Evolutionary conservation across 2,113 vertebrate genomes (phyloP), one percentile per base, ranked within the genome.

Genomic region (Chrysemys picta): DNA sequence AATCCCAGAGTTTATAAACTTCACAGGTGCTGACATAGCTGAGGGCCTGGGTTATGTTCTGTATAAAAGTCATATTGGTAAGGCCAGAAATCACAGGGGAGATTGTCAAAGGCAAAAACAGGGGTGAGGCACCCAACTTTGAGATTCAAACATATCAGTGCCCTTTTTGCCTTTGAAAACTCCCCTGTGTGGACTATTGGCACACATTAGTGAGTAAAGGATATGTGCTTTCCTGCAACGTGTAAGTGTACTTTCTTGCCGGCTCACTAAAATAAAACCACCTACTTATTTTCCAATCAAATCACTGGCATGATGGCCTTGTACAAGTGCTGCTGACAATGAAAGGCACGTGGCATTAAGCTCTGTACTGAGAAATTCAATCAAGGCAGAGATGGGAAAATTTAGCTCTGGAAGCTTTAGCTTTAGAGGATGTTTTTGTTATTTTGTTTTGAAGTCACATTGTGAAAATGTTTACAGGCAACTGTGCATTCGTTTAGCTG

Each of bases 41-140:
- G 16, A 42, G 45, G 27, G 85, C 31, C 4, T 42, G 42, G 2
- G 3, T n/a, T 85, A 12, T 53, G 88, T 1, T 8, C 50, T 91
- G 76, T 13, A 10, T 5, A n/a, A 87, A 94, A 85, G 1, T 16
- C 16, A 4, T 21, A 8, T 47, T 75, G 65, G 6, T 50, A 47
- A 83, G 17, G 45, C 0, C 0, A 69, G 10, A 84, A 21, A 10
- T 8, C 5, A 52, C 31, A 84, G 35, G 35, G 24, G 75, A 3
- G 38, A 6, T 17, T 88, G 87, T 25, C 27, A 52, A 75, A 89
- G 84, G 65, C 42, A 59, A 59, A 91, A 83, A 88, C 3, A 7
- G 38, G 5, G 13, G 16, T 2, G 47, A 62, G 4, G 5, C 6
- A 5, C 95, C 54, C 54, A 57, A n/a, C n/a, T 87, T 75, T 5